Conservation (phyloP, 2,797 vertebrate species). For the Novumbra hubbsi region DNA sequence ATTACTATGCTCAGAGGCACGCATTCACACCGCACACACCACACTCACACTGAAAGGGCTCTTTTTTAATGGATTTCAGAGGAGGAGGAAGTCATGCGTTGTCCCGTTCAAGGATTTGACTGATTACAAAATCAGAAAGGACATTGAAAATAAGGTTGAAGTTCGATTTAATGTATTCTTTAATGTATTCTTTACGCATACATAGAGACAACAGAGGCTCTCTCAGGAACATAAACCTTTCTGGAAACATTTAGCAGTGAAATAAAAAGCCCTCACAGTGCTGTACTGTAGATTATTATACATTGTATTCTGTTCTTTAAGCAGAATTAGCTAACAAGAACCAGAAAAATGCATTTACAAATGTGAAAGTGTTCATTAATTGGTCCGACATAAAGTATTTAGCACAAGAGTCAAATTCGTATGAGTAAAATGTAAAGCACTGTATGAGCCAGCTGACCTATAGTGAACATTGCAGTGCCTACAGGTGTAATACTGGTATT, state of each 20-base stretch:
- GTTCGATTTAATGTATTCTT: slow-evolving; percentile 19
- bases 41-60: not conserved
- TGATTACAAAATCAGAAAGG: slow-evolving; percentile 28
- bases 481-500: no score
- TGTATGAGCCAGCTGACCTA: no score
- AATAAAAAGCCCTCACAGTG: not conserved
- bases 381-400: no score
- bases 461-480: no score
- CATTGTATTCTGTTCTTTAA: not conserved
- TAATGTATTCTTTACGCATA: not conserved
- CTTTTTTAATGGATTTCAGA: slow-evolving; percentile 21
- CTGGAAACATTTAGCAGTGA: not conserved
- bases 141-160: slow-evolving; percentile 3
- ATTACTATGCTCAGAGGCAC: not conserved
- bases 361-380: no score
- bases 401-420: no score
- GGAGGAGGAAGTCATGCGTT: slow-evolving; percentile 18
- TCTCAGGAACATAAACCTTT: not conserved
- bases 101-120: slow-evolving; percentile 14
- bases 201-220: not conserved
- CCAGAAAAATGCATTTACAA: no score
- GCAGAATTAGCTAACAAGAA: no score
- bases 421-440: no score
- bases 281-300: not conserved
- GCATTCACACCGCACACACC: slow-evolving; percentile 2